Conservation (phyloP, 2,797 vertebrate genomes). For the Halcyon badia region DNA sequence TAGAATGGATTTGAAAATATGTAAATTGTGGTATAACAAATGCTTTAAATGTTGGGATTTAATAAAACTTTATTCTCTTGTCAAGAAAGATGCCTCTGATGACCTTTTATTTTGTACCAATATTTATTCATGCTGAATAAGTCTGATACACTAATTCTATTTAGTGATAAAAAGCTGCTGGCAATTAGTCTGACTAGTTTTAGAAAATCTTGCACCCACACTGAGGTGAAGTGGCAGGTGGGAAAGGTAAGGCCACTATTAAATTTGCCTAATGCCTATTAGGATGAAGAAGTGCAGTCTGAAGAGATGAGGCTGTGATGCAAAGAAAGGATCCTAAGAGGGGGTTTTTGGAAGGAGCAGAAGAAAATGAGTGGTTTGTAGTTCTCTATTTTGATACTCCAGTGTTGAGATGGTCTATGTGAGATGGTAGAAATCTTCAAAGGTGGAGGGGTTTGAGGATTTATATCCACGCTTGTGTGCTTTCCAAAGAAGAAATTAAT, state of each 20-base stretch:
- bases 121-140: neutral
- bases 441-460: neutral
- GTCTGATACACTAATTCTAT: neutral
- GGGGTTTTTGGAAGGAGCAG: neutral
- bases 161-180: neutral
- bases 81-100: constrained; percentile 4
- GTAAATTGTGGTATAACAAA: neutral
- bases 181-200: neutral
- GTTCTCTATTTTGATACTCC: neutral
- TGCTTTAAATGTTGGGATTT: constrained; percentile 39
- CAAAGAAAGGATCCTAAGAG: neutral
- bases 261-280: neutral
- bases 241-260: neutral
- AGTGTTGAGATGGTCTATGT: neutral
- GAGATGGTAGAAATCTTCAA: neutral
- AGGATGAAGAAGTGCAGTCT: neutral
- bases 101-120: neutral
- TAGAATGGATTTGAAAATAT: neutral
- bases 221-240: neutral
- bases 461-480: neutral
- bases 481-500: neutral
- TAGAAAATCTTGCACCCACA: neutral
- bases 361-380: neutral
- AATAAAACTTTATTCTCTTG: constrained; percentile 62
- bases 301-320: neutral